Evolutionary conservation across 2,888 invertebrate species (phyloP).

Genomic region (Sussaba pulchella): DNA sequence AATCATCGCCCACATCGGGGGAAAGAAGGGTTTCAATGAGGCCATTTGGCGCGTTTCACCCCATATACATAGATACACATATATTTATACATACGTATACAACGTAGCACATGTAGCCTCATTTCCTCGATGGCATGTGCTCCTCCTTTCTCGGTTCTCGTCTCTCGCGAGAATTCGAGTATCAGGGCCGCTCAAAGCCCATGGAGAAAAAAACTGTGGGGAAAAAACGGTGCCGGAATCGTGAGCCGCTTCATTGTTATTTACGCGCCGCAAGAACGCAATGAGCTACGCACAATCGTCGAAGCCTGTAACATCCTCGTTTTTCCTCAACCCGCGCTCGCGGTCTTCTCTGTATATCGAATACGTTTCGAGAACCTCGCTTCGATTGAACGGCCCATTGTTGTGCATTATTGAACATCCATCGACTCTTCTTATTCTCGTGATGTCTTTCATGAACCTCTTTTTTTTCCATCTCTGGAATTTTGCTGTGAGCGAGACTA

Average conservation of each 20-base stretch:
- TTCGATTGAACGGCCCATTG: constrained; percentile 40
- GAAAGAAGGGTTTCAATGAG: too few species aligned
- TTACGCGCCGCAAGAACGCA: constrained; percentile 17
- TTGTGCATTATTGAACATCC: constrained; percentile 47
- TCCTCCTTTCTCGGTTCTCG: not conserved
- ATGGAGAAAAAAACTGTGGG: not conserved
- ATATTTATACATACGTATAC: too few species aligned
- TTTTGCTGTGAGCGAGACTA: too few species aligned
- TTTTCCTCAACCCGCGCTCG: not conserved
- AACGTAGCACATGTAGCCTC: not conserved
- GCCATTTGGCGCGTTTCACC: too few species aligned
- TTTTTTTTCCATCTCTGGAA: not conserved
- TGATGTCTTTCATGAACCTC: not conserved
- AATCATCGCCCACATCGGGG: too few species aligned
- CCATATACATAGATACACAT: too few species aligned
- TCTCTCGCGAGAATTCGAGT: constrained; percentile 25
- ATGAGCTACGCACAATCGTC: constrained; percentile 21
- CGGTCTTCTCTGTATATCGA: not conserved
- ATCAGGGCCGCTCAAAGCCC: not conserved
- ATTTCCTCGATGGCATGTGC: not conserved
- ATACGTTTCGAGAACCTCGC: constrained; percentile 30
- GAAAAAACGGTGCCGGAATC: not conserved
- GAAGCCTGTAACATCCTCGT: constrained; percentile 12
- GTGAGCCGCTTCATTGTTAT: constrained; percentile 40
- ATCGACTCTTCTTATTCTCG: constrained; percentile 15